These are phyloP conservation scores for Aulostomus chinensis DNA, from an alignment of 2,797 vertebrate genomes.

Conservation along the genomic window DNA sequence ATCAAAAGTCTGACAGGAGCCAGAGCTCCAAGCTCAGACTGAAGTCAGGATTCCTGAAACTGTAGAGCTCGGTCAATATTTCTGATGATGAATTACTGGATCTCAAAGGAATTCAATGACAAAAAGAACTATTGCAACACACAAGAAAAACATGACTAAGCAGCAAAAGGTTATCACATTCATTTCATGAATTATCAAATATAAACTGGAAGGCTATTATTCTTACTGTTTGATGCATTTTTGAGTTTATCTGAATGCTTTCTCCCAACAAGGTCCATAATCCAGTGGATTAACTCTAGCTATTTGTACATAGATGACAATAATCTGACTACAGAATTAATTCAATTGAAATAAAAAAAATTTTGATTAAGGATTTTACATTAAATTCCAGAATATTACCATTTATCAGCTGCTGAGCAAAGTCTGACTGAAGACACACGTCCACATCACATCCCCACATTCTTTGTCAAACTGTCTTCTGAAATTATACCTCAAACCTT, in stretches of 20 bases:
- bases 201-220: not conserved
- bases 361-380: no score
- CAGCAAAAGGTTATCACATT: not conserved
- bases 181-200: constrained; percentile 3
- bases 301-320: no score
- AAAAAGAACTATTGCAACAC: not conserved
- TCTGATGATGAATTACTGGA: constrained; percentile 5
- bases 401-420: no score
- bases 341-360: no score
- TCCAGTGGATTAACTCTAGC: not conserved
- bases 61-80: constrained; percentile 1
- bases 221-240: constrained; percentile 2
- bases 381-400: no score
- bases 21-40: not conserved
- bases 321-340: no score
- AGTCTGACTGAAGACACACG: no score
- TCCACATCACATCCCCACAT: no score
- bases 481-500: no score
- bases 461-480: no score
- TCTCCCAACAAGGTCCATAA: not conserved
- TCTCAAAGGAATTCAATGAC: not conserved
- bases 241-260: not conserved
- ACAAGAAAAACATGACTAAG: not conserved
- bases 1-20: not conserved
- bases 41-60: constrained; percentile 12